A percentile compares a stretch with the other conserved stretches of the same genome.
Conservation (phyloP, 2,888 invertebrate genomes). For the Sylvicola cinctus region DNA sequence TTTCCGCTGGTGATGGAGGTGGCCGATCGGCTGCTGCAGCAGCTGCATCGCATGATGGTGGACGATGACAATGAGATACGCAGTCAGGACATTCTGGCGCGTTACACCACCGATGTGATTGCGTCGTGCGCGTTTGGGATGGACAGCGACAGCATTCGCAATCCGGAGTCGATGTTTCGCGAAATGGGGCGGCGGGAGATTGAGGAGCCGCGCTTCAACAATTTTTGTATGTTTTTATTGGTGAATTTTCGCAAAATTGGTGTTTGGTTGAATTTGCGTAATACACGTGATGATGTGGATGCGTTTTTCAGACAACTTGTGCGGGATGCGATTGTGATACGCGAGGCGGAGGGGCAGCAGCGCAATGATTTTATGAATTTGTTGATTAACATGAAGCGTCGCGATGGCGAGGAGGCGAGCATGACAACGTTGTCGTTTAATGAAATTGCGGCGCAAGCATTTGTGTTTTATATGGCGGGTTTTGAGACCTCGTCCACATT, state of each 20-base stretch:
- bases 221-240: neutral
- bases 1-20: conserved; percentile 19
- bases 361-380: conserved; percentile 14
- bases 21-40: conserved; percentile 12
- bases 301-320: conserved; percentile 11
- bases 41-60: conserved; percentile 3
- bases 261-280: neutral
- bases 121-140: conserved; percentile 20
- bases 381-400: neutral
- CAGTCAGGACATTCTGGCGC: conserved; percentile 16
- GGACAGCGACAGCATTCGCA: conserved; percentile 15
- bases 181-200: conserved; percentile 8
- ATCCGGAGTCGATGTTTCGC: conserved; percentile 14
- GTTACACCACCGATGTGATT: conserved; percentile 25
- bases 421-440: conserved; percentile 9
- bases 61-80: conserved; percentile 11
- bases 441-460: conserved; percentile 30
- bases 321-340: neutral
- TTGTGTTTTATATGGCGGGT: conserved; percentile 31
- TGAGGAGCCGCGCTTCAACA: neutral
- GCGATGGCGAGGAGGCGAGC: neutral
- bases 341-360: conserved; percentile 4
- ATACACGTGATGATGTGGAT: conserved; percentile 6
- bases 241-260: neutral
- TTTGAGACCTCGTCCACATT: conserved; percentile 31